Conservation (phyloP, 2,113 vertebrate species). For the Lethenteron camtschaticum region DNA sequence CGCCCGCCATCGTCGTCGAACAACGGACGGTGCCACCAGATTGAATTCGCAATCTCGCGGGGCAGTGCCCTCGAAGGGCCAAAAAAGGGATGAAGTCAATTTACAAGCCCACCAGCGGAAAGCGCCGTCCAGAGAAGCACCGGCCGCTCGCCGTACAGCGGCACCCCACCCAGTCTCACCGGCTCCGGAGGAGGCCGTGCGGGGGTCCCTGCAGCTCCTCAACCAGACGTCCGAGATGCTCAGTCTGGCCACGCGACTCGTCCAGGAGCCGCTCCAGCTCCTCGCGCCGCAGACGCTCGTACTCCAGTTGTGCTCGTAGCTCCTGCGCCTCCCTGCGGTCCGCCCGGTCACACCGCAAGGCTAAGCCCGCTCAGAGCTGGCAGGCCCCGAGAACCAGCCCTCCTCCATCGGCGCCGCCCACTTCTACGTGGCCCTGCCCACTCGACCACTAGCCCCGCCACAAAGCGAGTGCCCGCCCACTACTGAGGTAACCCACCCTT, state of each 20-base stretch:
- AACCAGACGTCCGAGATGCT: constrained; percentile 16
- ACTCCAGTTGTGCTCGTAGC: constrained; percentile 27
- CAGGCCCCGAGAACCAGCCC: too few species aligned
- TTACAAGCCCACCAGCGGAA: too few species aligned
- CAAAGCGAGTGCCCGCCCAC: neutral
- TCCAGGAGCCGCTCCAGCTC: constrained; percentile 36
- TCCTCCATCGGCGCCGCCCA: too few species aligned
- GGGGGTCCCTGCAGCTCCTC: constrained; percentile 8
- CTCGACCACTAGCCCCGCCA: neutral
- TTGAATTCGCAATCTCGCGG: too few species aligned
- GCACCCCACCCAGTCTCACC: too few species aligned
- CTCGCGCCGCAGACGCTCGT: constrained; percentile 30
- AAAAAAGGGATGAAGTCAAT: too few species aligned
- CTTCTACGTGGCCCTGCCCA: rapidly evolving
- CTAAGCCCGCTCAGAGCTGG: neutral
- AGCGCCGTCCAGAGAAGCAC: too few species aligned
- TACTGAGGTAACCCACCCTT: neutral
- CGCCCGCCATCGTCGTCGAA: too few species aligned
- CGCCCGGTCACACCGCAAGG: neutral
- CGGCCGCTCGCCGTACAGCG: too few species aligned
- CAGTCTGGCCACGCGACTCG: constrained; percentile 22
- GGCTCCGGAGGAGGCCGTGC: too few species aligned
- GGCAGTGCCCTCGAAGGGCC: too few species aligned
- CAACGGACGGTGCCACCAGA: too few species aligned
- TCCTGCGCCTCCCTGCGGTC: constrained; percentile 22